Base-by-base conservation (phyloP, 2,888 invertebrate species). In the Agapostemon virescens region DNA sequence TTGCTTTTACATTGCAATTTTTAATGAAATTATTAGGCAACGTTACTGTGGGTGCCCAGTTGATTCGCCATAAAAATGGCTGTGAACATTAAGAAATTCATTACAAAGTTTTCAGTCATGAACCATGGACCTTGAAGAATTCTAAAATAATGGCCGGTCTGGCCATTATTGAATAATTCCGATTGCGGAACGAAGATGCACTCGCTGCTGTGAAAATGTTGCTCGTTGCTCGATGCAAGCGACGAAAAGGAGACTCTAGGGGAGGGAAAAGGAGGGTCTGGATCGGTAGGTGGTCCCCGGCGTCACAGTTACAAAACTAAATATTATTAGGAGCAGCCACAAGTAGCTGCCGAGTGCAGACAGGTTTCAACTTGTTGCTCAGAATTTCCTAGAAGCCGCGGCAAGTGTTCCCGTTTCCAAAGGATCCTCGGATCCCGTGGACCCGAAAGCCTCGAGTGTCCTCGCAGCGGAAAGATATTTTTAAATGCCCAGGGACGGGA, bases 281-380 rank as follows among this genome's bases (percentile, higher is more conserved):
- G 42, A 67, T 23, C 69, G n/a, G 73, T 72, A 76, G 72, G 69
- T 69, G 76, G 74, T 73, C 78, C 52, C 26, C 33, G 61, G 49
- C 77, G 61, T 68, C 75, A 58, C 66, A 20, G 61, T 52, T 71
- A 66, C 23, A 30, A 84, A 79, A 23, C 72, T 70, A 83, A 85
- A 85, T 76, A 81, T 85, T 85, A 74, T 81, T 78, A 68, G 67
- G 67, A 77, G 30, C 40, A 55, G 71, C 71, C 78, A 78, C 40
- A 68, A 78, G 84, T 73, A 76, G 66, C n/a, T 33, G 63, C 63
- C 76, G 68, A 86, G 84, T 79, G 76, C 49, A 33, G 73, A 74
- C 69, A 79, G 70, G 64, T 68, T 67, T 45, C 72, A 69, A 78
- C 79, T 70, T 70, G 77, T 55, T 64, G 83, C 74, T 38, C 40